Conservation (phyloP, 1,140 invertebrate genomes). For the Zaprionus nigranus region DNA sequence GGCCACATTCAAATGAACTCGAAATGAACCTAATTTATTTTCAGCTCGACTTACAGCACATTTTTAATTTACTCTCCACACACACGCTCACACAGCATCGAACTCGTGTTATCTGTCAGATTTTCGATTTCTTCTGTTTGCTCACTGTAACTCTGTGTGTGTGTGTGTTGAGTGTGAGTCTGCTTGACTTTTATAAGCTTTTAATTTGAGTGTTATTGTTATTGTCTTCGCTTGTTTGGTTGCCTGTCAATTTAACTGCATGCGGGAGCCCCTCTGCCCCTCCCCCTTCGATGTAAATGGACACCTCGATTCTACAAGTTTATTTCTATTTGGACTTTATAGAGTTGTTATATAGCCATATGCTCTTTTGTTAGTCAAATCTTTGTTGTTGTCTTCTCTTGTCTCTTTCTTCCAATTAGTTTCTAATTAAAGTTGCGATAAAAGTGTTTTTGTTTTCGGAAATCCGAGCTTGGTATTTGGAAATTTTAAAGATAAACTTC, state of each 20-base stretch:
- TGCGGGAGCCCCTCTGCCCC: slow-evolving; percentile 36
- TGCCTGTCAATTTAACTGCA: slow-evolving; percentile 48
- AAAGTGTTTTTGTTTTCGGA: slow-evolving; percentile 38
- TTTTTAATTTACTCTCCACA: slow-evolving; percentile 30
- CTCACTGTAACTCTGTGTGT: slow-evolving; percentile 2
- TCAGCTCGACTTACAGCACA: slow-evolving; percentile 51
- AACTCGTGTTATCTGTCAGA: slow-evolving; percentile 60
- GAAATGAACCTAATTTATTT: slow-evolving; percentile 64
- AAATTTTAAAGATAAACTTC: neutral
- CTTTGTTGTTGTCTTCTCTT: slow-evolving; percentile 17
- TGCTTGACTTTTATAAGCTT: slow-evolving; percentile 73
- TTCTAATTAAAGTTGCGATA: slow-evolving; percentile 69
- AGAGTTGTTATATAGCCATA: no score
- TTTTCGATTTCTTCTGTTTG: slow-evolving; percentile 49
- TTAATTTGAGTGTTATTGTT: slow-evolving; percentile 77
- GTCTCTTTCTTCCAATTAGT: slow-evolving; percentile 65
- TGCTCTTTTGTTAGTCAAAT: slow-evolving; percentile 62
- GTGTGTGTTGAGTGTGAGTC: slow-evolving; percentile 25
- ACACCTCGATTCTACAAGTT: slow-evolving; percentile 46
- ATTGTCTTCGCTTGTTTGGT: slow-evolving; percentile 52
- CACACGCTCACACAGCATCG: neutral
- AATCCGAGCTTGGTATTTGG: slow-evolving; percentile 11
- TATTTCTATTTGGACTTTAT: slow-evolving; percentile 23
- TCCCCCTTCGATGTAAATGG: slow-evolving; percentile 45
- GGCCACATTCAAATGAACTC: slow-evolving; percentile 56